These are phyloP conservation scores for Spatulosminthurus flaviceps DNA, from an alignment of 2,888 invertebrate species.

Conservation along the genomic window DNA sequence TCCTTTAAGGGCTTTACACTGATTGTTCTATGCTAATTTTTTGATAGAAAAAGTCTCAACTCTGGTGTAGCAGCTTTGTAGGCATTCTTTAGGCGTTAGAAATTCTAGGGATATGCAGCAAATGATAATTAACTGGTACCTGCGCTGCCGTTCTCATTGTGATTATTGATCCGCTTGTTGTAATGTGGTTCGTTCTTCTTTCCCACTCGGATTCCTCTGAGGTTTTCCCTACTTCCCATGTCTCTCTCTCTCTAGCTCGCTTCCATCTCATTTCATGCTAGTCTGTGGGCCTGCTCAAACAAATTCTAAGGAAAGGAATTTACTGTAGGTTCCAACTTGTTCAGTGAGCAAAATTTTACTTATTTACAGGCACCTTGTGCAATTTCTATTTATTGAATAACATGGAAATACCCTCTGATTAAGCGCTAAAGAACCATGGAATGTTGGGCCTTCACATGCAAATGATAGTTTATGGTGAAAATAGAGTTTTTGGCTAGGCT, in stretches of 20 bases:
- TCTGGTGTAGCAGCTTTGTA: background rate
- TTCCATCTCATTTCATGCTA: background rate
- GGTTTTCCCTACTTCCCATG: background rate
- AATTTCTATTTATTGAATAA: background rate
- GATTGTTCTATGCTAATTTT: too few relatives aligned
- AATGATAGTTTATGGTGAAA: conserved; percentile 18
- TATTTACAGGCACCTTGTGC: too few relatives aligned
- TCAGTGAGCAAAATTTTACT: too few relatives aligned
- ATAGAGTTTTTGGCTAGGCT: conserved; percentile 22
- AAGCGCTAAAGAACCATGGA: background rate
- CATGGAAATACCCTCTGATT: background rate
- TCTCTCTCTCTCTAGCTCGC: background rate
- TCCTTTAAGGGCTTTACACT: too few relatives aligned
- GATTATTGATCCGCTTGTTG: conserved; percentile 40
- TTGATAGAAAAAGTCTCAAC: too few relatives aligned
- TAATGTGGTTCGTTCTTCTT: background rate
- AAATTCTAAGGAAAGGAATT: background rate
- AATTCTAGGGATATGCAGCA: too few relatives aligned
- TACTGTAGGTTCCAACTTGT: too few relatives aligned
- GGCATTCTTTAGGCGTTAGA: background rate
- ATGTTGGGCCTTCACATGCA: background rate
- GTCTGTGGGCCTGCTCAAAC: background rate
- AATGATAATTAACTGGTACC: conserved; percentile 37
- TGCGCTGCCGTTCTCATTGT: conserved; percentile 42
- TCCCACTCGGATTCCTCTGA: background rate